Evolutionary conservation across 2,797 vertebrate genomes (phyloP).

Genomic region (Chaetophractus vellerosus): DNA sequence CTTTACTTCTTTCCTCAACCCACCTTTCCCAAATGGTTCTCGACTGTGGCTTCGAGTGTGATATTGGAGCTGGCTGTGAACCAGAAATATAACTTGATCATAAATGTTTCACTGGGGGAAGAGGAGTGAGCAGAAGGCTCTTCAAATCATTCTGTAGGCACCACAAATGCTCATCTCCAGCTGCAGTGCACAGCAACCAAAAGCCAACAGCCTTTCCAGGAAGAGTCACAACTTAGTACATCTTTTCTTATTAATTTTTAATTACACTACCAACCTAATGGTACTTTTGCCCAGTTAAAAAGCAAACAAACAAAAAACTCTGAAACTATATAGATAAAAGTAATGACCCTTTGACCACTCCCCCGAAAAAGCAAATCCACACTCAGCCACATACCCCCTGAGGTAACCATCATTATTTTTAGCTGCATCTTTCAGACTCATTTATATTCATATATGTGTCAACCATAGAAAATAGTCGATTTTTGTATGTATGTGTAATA

Average conservation of each 20-base stretch:
- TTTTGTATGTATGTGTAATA: background rate
- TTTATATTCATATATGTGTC: background rate
- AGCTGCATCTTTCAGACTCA: background rate
- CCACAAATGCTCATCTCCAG: background rate
- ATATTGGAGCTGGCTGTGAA: background rate
- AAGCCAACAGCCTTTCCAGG: background rate
- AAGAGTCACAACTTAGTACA: background rate
- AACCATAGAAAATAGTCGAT: background rate
- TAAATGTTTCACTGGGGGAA: background rate
- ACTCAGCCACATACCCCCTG: background rate
- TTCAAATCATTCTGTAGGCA: background rate
- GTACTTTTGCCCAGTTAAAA: constrained; percentile 3
- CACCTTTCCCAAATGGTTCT: background rate
- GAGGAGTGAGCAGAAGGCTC: background rate
- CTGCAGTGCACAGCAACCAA: background rate
- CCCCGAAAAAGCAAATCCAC: background rate
- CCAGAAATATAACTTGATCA: background rate
- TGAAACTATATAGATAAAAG: background rate
- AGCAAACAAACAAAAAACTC: background rate
- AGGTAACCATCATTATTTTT: background rate
- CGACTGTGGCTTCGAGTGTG: background rate
- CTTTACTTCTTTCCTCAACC: background rate
- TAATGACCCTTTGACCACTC: background rate
- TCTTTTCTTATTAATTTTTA: constrained; percentile 55
- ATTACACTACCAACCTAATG: background rate